A percentile compares a stretch with the other conserved stretches of the same genome.
phyloP scores from a whole-genome alignment of 2,113 vertebrate genomes.

The Atherinomorus stipes region DNA sequence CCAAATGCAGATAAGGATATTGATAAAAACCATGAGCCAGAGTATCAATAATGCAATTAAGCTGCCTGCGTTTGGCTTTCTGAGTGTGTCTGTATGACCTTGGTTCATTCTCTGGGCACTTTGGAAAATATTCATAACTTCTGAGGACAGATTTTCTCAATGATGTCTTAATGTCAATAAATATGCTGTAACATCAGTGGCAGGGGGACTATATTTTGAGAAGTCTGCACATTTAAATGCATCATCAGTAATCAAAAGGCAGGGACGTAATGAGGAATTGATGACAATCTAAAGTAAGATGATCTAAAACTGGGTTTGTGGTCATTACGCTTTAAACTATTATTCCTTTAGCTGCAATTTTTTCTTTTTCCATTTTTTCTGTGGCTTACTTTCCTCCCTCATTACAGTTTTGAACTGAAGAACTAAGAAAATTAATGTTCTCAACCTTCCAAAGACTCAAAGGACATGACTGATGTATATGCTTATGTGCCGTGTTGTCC shows the following conservation, averaged over 20 bases:
- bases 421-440: constrained; percentile 67
- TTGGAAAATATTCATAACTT: constrained; percentile 31
- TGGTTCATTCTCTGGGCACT: constrained; percentile 21
- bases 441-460: constrained; percentile 47
- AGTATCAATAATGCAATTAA: constrained; percentile 56
- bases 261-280: not conserved
- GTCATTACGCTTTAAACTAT: not conserved
- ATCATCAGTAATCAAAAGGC: constrained; percentile 7
- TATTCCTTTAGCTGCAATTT: not conserved
- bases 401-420: constrained; percentile 60
- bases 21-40: constrained; percentile 51
- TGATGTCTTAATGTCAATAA: constrained; percentile 40
- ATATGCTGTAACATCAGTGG: constrained; percentile 28
- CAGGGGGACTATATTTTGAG: not conserved
- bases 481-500: constrained; percentile 9
- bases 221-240: constrained; percentile 9
- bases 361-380: not conserved
- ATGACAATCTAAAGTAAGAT: constrained; percentile 11
- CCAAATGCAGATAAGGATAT: constrained; percentile 59
- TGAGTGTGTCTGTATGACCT: constrained; percentile 38
- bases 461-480: constrained; percentile 7
- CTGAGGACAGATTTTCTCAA: constrained; percentile 41
- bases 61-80: constrained; percentile 41
- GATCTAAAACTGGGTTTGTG: constrained; percentile 20
- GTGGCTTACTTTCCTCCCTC: constrained; percentile 22